phyloP scores from a whole-genome alignment of 2,888 invertebrate species.

The Macrophya annulata region DNA sequence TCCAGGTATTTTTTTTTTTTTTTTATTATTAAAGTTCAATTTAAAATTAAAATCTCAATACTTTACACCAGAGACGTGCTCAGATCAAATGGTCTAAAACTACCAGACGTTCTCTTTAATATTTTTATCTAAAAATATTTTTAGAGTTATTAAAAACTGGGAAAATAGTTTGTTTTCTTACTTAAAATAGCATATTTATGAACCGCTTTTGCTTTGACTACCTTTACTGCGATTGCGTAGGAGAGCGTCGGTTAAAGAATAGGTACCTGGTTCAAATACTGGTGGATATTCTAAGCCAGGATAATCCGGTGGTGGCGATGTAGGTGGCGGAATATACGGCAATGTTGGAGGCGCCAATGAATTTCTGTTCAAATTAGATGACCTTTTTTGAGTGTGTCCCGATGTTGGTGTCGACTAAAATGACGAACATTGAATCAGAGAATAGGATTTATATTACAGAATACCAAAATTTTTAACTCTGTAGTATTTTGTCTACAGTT shows the following conservation, averaged over 20 bases:
- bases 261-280: conserved; percentile 92
- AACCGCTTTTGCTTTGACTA: conserved; percentile 59
- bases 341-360: conserved; percentile 72
- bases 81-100: not conserved
- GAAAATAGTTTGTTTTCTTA: not conserved
- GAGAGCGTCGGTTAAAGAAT: conserved; percentile 85
- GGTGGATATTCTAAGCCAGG: conserved; percentile 93
- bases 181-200: not conserved
- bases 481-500: not conserved
- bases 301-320: conserved; percentile 84
- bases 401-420: conserved; percentile 67
- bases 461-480: not conserved
- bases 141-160: not conserved
- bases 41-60: conserved; percentile 1
- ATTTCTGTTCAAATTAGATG: conserved; percentile 66
- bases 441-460: not conserved
- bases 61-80: conserved; percentile 1
- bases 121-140: conserved; percentile 6
- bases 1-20: too few species aligned
- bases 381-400: conserved; percentile 65
- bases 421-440: conserved; percentile 26
- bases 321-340: conserved; percentile 75
- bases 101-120: not conserved
- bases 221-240: conserved; percentile 70
- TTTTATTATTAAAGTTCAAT: conserved; percentile 1